Evolutionary conservation across 2,797 vertebrate genomes (phyloP), one percentile per base, ranked within the genome.

Genomic region (Lophius americanus): DNA sequence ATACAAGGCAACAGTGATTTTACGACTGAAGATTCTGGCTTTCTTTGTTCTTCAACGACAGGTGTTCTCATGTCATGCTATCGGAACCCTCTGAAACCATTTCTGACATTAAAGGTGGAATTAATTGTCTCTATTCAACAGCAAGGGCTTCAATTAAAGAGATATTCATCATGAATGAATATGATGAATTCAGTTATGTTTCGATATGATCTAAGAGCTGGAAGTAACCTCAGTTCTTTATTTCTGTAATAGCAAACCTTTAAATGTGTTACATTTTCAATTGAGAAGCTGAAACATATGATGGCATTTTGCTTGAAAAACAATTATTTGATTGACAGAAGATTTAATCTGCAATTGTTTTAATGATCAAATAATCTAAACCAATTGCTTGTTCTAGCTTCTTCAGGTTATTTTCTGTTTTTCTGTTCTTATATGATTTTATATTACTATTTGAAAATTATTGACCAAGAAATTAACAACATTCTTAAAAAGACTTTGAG

Each of bases 151-250:
- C 5, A 52, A 39, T 2, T 12, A 50, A 64, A 61, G 32, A 50
- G 49, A 36, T n/a, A 74, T 75, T 71, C 4, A 38, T 47, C 8
- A 51, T 57, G 14, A 53, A 13, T 67, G 65, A 10, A 65, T 73
- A 54, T 70, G 33, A 56, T 37, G 50, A 9, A 62, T 23, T 66
- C 55, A 48, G 50, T 66, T 67, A 38, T 33, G 41, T 68, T 52
- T 51, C 33, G 44, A 7, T n/a, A 35, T 13, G 72, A 59, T 71
- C 14, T 13, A 42, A 51, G n/a, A 66, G 47, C 14, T 37, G 23
- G 55, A 39, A 42, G 35, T 59, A 13, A 62, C 2, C 1, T 59
- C 53, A 51, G 14, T 48, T 63, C 57, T 44, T 41, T 23, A 48
- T 0, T 67, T 14, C n/a, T 12, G 41, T 51, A 3, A 68, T 51